Evolutionary conservation across 2,888 invertebrate species (phyloP).

Genomic region (Ceriagrion tenellum): DNA sequence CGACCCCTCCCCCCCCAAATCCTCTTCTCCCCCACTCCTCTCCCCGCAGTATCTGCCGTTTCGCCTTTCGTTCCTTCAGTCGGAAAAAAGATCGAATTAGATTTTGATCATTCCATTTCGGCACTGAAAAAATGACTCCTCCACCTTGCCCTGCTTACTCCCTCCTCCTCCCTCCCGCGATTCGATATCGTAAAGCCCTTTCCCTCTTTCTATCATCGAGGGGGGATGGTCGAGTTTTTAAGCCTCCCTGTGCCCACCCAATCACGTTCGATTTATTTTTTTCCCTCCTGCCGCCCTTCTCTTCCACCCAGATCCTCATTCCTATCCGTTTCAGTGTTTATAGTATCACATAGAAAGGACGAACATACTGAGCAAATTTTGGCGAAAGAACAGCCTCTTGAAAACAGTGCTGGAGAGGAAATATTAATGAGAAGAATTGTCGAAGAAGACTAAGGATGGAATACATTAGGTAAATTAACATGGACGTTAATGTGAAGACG

Average conservation of each 20-base stretch:
- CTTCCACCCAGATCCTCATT: background rate
- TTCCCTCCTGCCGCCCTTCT: background rate
- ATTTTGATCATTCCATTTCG: conserved; percentile 67
- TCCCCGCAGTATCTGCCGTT: background rate
- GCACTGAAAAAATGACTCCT: conserved; percentile 46
- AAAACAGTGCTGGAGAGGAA: too few relatives aligned
- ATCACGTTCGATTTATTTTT: conserved; percentile 62
- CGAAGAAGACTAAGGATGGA: too few relatives aligned
- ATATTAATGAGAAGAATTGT: too few relatives aligned
- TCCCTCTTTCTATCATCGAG: background rate
- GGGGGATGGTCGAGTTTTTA: conserved; percentile 33
- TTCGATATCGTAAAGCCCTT: conserved; percentile 52
- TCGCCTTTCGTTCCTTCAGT: conserved; percentile 50
- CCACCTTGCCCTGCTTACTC: conserved; percentile 9
- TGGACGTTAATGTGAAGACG: too few relatives aligned
- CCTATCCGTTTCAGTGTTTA: background rate
- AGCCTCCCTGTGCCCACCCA: conserved; percentile 51
- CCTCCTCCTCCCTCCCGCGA: background rate
- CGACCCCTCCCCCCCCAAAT: background rate
- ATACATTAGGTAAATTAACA: too few relatives aligned
- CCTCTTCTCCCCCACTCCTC: background rate
- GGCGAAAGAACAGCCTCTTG: too few relatives aligned
- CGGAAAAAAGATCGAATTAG: conserved; percentile 64
- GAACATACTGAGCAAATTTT: too few relatives aligned
- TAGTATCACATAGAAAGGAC: background rate